Conservation (phyloP, 2,888 invertebrate species). For the Dryobotodes eremita region DNA sequence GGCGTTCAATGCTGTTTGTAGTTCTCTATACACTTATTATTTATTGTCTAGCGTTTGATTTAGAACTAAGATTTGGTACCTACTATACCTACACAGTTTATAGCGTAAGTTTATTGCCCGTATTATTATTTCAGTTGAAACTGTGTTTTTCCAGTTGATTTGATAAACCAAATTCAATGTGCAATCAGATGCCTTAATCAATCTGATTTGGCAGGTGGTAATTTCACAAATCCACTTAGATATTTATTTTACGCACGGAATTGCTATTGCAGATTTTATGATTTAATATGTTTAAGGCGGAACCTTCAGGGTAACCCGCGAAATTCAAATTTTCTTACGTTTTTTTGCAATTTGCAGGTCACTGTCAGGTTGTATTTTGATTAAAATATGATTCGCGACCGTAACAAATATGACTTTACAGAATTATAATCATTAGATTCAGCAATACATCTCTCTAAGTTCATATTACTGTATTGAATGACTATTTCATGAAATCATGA, state of each 20-base stretch:
- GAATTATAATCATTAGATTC: too few relatives aligned
- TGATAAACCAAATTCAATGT: background rate
- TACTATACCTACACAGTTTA: background rate
- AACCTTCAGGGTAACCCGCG: too few relatives aligned
- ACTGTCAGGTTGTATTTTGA: too few relatives aligned
- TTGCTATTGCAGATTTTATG: background rate
- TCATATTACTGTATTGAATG: too few relatives aligned
- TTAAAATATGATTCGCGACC: too few relatives aligned
- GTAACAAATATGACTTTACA: too few relatives aligned
- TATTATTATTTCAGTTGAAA: background rate
- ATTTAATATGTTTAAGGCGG: constrained; percentile 30
- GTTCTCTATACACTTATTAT: constrained; percentile 6
- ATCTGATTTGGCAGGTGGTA: constrained; percentile 12
- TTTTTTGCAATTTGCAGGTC: too few relatives aligned
- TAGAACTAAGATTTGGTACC: background rate
- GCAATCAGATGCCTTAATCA: constrained; percentile 7
- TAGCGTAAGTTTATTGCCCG: background rate
- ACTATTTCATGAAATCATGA: too few relatives aligned
- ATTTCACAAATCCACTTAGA: constrained; percentile 4
- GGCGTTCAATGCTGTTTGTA: constrained; percentile 43
- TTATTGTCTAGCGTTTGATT: constrained; percentile 29
- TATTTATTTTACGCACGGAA: background rate
- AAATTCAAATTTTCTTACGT: too few relatives aligned
- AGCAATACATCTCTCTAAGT: too few relatives aligned
- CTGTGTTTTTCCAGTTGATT: background rate